Evolutionary conservation across 2,888 invertebrate species (phyloP), one percentile per base, ranked within the genome.

Genomic region (Ophion ventricosus): DNA sequence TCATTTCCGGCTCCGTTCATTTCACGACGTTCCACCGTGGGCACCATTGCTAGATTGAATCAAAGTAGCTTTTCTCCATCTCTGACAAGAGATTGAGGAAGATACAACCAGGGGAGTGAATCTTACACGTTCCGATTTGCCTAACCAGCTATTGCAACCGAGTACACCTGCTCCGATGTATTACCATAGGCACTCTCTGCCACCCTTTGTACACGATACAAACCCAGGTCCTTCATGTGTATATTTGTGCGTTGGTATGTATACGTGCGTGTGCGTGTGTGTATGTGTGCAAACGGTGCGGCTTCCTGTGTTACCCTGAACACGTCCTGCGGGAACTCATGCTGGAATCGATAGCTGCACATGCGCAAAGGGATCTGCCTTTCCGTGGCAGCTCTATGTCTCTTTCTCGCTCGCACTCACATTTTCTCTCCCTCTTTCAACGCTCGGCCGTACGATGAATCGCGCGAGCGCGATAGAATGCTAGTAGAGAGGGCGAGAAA

Each of bases 291-390:
- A 25, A 80, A 26, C 80, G 80, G 61, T 80, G 81, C 78, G 74
- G 80, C 82, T 85, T 86, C 76, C 86, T 86, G 80, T 87, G 79
- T 82, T 85, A 83, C 78, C 85, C 81, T 89, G 84, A 75, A 80
- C 89, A 90, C 87, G 86, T 89, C 89, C 88, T 89, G 87, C 86
- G 87, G 86, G 88, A 88, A 87, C 83, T 81, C 61, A 86, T 85
- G 85, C 81, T 78, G 87, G 92, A 92, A 93, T 93, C 93, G 91
- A 93, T 93, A 92, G 90, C 88, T 88, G 92, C 92, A 92, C 92
- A 92, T 92, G 92, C 92, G 92, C 92, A 86, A 79, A 78, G 63
- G 70, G 49, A 25, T n/a, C 40, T 54, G 70, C 54, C 35, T 54
- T 79, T n/a, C 17, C 35, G 49, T 49, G 49, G 49, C 49, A 49